phyloP scores from a whole-genome alignment of 1,140 invertebrate genomes.

The Brachystomella parvula region DNA sequence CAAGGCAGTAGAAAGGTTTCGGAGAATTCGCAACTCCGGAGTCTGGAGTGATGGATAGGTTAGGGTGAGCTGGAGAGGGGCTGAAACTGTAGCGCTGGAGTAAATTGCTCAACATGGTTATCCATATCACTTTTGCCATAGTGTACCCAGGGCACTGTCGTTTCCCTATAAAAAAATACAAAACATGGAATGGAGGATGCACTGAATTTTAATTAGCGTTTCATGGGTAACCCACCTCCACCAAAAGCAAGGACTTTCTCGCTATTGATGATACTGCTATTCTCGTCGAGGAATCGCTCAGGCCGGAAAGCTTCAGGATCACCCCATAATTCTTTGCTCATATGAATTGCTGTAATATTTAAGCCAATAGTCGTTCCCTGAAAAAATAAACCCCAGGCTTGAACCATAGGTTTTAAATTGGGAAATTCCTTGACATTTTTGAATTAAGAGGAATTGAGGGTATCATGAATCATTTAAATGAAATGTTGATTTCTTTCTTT shows the following conservation, averaged over 20 bases:
- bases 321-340: constrained; percentile 40
- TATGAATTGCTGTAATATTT: constrained; percentile 39
- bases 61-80: neutral
- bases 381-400: neutral
- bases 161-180: neutral
- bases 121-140: constrained; percentile 3
- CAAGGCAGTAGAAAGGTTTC: constrained; percentile 4
- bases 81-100: constrained; percentile 1
- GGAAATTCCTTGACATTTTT: neutral
- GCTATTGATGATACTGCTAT: constrained; percentile 18
- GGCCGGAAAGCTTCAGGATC: constrained; percentile 42
- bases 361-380: constrained; percentile 22
- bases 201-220: neutral
- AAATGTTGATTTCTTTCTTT: neutral
- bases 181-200: neutral
- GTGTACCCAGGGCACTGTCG: neutral
- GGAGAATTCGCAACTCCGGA: neutral
- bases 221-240: neutral
- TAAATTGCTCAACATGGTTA: neutral
- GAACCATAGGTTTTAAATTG: neutral
- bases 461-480: neutral
- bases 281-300: constrained; percentile 36
- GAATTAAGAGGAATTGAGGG: neutral
- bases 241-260: constrained; percentile 20
- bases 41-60: neutral